phyloP scores from a whole-genome alignment of 1,140 invertebrate genomes.

The Drosophila sturtevanti region DNA sequence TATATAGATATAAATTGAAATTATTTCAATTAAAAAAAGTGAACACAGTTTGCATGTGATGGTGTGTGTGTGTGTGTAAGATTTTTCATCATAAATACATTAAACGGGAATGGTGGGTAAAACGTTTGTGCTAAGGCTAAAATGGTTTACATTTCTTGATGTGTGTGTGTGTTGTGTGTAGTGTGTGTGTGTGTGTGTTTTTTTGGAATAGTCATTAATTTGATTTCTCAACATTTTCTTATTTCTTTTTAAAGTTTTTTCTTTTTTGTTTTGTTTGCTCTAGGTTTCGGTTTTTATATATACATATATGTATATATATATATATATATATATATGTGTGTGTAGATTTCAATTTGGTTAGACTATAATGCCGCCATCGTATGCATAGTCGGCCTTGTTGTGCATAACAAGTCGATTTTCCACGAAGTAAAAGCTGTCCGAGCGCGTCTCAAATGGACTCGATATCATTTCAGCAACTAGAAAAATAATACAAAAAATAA shows the following conservation, averaged over 20 bases:
- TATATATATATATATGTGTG: conserved; percentile 36
- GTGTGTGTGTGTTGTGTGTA: conserved; percentile 40
- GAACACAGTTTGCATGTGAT: conserved; percentile 75
- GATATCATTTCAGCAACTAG: conserved; percentile 98
- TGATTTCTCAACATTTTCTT: conserved; percentile 39
- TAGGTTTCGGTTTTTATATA: conserved; percentile 25
- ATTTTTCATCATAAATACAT: conserved; percentile 65
- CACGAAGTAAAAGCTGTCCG: conserved; percentile 99
- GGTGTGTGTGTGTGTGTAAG: conserved; percentile 42
- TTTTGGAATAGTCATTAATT: conserved; percentile 46
- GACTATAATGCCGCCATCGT: conserved; percentile 78
- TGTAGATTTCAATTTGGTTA: conserved; percentile 39
- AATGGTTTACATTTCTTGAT: conserved; percentile 63
- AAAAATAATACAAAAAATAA: conserved; percentile 48
- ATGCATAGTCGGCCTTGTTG: conserved; percentile 91
- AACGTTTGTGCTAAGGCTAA: conserved; percentile 78
- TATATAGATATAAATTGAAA: conserved; percentile 49
- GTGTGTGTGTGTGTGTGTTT: conserved; percentile 28
- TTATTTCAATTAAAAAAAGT: conserved; percentile 47
- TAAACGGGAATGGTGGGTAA: conserved; percentile 79
- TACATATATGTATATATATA: conserved; percentile 40
- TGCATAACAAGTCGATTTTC: conserved; percentile 99
- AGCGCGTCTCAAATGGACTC: conserved; percentile 97
- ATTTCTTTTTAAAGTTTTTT: conserved; percentile 27
- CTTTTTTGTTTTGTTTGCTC: conserved; percentile 43